phyloP scores from a whole-genome alignment of 2,888 invertebrate species.

The Cyrtodaria siliqua region DNA sequence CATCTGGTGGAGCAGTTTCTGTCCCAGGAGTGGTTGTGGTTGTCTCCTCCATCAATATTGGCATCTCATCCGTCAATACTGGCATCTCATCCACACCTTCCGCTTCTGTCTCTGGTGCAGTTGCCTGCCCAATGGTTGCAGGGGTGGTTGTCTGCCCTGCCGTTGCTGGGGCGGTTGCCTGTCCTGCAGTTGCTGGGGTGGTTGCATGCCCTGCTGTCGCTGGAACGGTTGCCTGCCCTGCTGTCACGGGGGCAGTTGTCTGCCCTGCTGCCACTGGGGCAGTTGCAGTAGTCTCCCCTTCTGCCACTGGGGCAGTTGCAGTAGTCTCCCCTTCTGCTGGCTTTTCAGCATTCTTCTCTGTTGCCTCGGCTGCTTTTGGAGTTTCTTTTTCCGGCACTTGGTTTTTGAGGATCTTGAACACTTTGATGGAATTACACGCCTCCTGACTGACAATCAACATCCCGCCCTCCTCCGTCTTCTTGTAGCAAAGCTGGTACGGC shows the following conservation, averaged over 20 bases:
- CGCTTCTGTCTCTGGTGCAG: no score
- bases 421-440: conserved; percentile 50
- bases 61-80: no score
- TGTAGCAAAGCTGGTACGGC: conserved; percentile 56
- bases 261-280: background rate
- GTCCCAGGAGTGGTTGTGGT: no score
- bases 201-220: background rate
- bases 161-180: background rate
- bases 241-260: background rate
- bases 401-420: conserved; percentile 40
- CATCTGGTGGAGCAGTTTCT: no score
- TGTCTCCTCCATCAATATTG: no score
- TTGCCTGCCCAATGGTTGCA: no score
- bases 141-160: background rate
- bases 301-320: background rate
- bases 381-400: conserved; percentile 19
- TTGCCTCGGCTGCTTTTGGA: conserved; percentile 20
- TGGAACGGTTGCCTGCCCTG: no score
- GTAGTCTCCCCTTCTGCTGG: background rate
- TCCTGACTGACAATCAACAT: conserved; percentile 55
- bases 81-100: no score
- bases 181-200: background rate
- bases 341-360: conserved; percentile 5
- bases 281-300: background rate
- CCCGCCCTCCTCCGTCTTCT: conserved; percentile 26